Conservation (phyloP, 2,113 vertebrate genomes). For the Lontra canadensis region DNA sequence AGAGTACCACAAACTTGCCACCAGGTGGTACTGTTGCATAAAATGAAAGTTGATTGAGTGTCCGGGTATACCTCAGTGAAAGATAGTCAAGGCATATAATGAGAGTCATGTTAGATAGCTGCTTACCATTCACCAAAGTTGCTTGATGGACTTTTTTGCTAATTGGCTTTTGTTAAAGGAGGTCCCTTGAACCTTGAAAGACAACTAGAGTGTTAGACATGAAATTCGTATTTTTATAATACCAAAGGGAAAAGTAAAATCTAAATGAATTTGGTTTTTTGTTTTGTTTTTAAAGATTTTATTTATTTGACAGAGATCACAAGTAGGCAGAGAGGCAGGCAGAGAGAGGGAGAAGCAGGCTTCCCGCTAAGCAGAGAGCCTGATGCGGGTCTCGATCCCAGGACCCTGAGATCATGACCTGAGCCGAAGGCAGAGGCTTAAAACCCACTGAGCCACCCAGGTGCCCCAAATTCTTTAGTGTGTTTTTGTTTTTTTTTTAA, state of each 20-base stretch:
- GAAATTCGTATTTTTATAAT: background rate
- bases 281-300: too few relatives aligned
- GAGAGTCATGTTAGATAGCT: background rate
- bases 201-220: background rate
- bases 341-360: too few relatives aligned
- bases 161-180: background rate
- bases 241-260: background rate
- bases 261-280: background rate
- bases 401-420: too few relatives aligned
- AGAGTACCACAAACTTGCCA: slow-evolving; percentile 48
- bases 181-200: background rate
- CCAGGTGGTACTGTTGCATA: slow-evolving; percentile 70
- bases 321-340: too few relatives aligned
- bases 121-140: background rate
- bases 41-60: background rate
- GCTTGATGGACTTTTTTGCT: background rate
- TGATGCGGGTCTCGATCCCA: too few relatives aligned
- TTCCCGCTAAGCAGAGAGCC: too few relatives aligned
- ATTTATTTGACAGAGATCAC: too few relatives aligned
- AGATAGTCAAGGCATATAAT: background rate
- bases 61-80: background rate
- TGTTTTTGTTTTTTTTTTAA: background rate
- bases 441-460: too few relatives aligned
- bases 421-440: too few relatives aligned
- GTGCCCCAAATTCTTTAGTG: too few relatives aligned